Evolutionary conservation across 2,888 invertebrate species (phyloP), one percentile per base, ranked within the genome.

Genomic region (Dasypolia templi): DNA sequence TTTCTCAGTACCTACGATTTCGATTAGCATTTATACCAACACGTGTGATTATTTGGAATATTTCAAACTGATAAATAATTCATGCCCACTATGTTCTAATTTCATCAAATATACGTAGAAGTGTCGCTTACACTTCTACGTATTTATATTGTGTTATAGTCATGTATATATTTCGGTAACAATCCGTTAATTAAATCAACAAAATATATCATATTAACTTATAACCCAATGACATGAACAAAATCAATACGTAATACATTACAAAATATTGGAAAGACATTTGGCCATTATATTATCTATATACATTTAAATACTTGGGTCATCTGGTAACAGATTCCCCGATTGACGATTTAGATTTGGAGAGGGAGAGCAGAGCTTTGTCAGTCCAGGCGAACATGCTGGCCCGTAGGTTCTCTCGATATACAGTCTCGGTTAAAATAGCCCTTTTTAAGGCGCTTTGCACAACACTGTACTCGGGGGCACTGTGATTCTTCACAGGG

Each of bases 231-330:
- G 7, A 17, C 11, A 70, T 70, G 11, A 61, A 44, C 7, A 26
- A 51, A 39, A 49, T 26, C 29, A 42, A 32, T 42, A 73, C 17
- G 11, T 11, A 42, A 49, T 62, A 55, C 29, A 62, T 72, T 64
- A 39, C 17, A 49, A 42, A 29, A 56, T 44, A 59, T 58, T 69
- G 12, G 63, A 35, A 58, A 76, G 49, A 59, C 17, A 55, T 39
- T 39, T 4, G 55, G 14, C 1, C 6, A 51, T 62, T 77, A 17
- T 51, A 53, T 59, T 55, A 11, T 14, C 62, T 19, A 19, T 19
- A 39, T n/a, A 49, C n/a, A n/a, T n/a, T n/a, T n/a, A n/a, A n/a
- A n/a, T n/a, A n/a, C n/a, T n/a, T n/a, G n/a, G n/a, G n/a, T n/a
- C n/a, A n/a, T n/a, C n/a, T n/a, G n/a, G n/a, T n/a, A n/a, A n/a